Percentiles rank a stretch among this genome's conserved stretches.
phyloP scores from a whole-genome alignment of 2,113 vertebrate species.

The Anser brachyrhynchus region DNA sequence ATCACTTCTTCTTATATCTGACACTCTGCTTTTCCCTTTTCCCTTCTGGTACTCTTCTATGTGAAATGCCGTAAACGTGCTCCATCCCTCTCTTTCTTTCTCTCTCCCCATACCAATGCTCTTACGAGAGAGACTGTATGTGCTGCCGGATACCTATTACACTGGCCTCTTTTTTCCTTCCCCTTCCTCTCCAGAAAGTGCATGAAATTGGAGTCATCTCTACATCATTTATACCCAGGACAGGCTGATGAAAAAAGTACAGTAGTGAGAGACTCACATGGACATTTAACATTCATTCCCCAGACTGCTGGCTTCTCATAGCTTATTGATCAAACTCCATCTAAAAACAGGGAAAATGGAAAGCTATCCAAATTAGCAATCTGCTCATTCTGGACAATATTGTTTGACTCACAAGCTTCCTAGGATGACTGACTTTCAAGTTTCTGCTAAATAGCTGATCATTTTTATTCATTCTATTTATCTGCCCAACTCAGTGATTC shows the following conservation, averaged over 20 bases:
- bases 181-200: conserved; percentile 30
- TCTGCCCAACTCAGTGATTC: background rate
- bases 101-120: background rate
- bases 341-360: conserved; percentile 46
- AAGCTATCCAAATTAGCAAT: conserved; percentile 63
- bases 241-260: conserved; percentile 2
- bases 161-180: conserved; percentile 9
- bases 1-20: conserved; percentile 77
- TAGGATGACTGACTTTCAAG: conserved; percentile 51
- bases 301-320: conserved; percentile 40
- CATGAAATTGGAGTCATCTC: conserved; percentile 11
- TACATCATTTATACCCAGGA: background rate
- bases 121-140: background rate
- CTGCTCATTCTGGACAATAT: conserved; percentile 63
- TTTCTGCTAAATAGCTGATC: conserved; percentile 57
- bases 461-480: conserved; percentile 21
- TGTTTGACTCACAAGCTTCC: conserved; percentile 51
- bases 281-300: conserved; percentile 43
- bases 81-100: background rate
- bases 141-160: background rate
- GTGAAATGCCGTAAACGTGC: conserved; percentile 29
- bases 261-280: conserved; percentile 4
- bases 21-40: conserved; percentile 65
- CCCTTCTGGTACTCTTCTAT: conserved; percentile 54
- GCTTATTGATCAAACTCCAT: conserved; percentile 43